A percentile compares a stretch with the other conserved stretches of the same genome.
Evolutionary conservation across 2,888 invertebrate species (phyloP).

Genomic region (Sphaeridia pumilis): DNA sequence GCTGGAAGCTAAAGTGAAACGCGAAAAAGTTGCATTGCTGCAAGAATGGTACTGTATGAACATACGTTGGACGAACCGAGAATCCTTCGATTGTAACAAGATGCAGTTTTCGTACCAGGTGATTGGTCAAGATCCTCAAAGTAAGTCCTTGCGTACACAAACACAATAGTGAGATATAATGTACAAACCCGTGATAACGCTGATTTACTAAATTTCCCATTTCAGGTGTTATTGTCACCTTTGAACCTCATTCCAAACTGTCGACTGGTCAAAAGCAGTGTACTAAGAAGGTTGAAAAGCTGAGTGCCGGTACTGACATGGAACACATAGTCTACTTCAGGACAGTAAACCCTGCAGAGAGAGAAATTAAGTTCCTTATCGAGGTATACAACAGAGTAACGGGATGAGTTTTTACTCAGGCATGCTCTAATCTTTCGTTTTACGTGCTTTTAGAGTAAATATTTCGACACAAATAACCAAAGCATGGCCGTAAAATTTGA

Average conservation of each 20-base stretch:
- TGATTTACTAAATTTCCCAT: not conserved
- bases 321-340: conserved; percentile 16
- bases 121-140: conserved; percentile 17
- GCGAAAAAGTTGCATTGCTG: conserved; percentile 22
- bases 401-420: not conserved
- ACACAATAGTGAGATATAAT: not conserved
- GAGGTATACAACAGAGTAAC: conserved; percentile 15
- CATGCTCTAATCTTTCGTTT: not conserved
- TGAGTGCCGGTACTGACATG: conserved; percentile 12
- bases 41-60: conserved; percentile 29
- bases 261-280: conserved; percentile 15
- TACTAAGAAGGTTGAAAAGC: conserved; percentile 17
- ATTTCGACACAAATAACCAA: conserved; percentile 22
- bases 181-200: not conserved
- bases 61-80: conserved; percentile 25
- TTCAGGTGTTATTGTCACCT: conserved; percentile 14
- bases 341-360: conserved; percentile 17
- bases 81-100: conserved; percentile 10
- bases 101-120: conserved; percentile 9
- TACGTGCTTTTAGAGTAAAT: conserved; percentile 20
- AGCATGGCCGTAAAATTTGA: conserved; percentile 19
- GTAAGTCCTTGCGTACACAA: conserved; percentile 11
- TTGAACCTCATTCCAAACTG: conserved; percentile 15
- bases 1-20: conserved; percentile 18
- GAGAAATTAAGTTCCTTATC: conserved; percentile 19